phyloP scores from a whole-genome alignment of 2,888 invertebrate species.

The Stenolophus ochropezus region DNA sequence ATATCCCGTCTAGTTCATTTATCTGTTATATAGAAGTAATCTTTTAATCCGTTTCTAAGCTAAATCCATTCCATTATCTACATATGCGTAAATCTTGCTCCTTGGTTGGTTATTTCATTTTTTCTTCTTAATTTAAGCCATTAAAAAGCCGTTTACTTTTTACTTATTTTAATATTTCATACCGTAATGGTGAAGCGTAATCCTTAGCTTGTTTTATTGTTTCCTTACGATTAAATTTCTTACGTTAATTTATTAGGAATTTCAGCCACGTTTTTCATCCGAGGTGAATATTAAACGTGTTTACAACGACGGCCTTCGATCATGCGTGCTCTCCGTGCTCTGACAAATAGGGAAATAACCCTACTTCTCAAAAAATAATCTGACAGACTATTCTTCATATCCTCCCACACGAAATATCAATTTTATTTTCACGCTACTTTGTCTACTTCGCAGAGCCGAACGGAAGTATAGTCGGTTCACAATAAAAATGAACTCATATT shows the following conservation, averaged over 20 bases:
- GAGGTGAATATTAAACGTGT: not conserved
- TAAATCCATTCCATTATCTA: not conserved
- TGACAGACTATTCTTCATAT: no score
- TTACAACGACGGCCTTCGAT: not conserved
- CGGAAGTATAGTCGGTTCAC: no score
- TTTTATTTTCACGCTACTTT: no score
- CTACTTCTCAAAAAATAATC: no score
- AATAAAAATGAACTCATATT: no score
- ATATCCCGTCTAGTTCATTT: not conserved
- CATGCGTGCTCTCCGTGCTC: no score
- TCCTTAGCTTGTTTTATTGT: not conserved
- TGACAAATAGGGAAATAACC: no score
- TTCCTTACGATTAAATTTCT: not conserved
- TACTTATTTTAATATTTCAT: not conserved
- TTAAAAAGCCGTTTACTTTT: not conserved
- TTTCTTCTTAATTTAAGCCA: not conserved
- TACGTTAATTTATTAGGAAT: not conserved
- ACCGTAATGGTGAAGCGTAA: not conserved
- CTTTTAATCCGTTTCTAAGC: not conserved
- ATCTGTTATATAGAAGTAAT: not conserved
- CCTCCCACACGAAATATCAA: no score
- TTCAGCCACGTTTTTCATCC: not conserved
- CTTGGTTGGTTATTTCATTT: not conserved
- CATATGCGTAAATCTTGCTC: not conserved
- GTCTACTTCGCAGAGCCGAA: no score